Percentiles rank a stretch among this genome's conserved stretches.
These are phyloP conservation scores for Prolemur simus DNA, from an alignment of 2,113 vertebrate species.

Conservation along the genomic window DNA sequence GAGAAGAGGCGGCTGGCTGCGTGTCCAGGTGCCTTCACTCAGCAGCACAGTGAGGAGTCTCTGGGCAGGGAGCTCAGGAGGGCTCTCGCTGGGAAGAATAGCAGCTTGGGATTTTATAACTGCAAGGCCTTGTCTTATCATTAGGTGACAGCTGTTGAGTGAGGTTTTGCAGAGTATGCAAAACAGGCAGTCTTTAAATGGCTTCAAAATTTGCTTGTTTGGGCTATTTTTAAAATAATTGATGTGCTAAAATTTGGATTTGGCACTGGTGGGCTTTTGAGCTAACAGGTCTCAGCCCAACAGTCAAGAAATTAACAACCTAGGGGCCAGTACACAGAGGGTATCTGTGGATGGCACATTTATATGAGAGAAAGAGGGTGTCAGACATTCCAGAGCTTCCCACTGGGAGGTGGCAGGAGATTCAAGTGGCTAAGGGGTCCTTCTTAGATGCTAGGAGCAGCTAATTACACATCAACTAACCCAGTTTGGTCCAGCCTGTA, in stretches of 20 bases:
- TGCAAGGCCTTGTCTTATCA: not conserved
- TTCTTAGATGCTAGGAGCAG: not conserved
- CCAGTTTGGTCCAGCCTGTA: not conserved
- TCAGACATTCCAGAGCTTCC: not conserved
- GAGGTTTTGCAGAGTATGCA: not conserved
- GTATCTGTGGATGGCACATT: not conserved
- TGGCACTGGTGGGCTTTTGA: not conserved
- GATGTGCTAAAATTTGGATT: not conserved
- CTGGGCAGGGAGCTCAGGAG: not conserved
- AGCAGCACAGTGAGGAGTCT: not conserved
- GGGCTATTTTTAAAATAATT: not conserved
- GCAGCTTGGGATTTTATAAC: not conserved
- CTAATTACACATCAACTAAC: not conserved
- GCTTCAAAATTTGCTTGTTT: not conserved
- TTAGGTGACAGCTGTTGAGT: not conserved
- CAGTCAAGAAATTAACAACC: not conserved
- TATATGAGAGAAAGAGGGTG: too few species aligned
- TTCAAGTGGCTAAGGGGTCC: not conserved
- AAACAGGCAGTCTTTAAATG: not conserved
- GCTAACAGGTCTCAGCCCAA: too few species aligned
- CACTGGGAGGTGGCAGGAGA: not conserved
- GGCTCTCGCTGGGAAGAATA: not conserved
- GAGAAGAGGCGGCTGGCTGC: not conserved
- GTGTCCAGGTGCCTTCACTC: rapidly evolving
- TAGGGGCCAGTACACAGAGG: not conserved